A percentile compares a stretch with the other conserved stretches of the same genome.
phyloP scores from a whole-genome alignment of 2,797 vertebrate species.

The Amniataba percoides region DNA sequence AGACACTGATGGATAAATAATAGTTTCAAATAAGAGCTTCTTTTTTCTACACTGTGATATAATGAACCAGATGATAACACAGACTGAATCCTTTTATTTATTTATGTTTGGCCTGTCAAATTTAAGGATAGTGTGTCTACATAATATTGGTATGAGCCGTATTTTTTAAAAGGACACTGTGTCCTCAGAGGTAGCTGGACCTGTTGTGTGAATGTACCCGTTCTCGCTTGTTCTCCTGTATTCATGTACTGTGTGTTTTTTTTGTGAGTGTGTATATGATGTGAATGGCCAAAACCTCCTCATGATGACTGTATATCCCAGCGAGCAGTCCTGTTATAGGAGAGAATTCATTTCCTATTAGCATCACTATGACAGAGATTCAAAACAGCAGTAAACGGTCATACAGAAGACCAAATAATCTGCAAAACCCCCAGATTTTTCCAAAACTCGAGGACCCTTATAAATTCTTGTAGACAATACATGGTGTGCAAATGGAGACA shows the following conservation, averaged over 20 bases:
- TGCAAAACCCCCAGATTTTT: conserved; percentile 40
- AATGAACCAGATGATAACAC: conserved; percentile 1
- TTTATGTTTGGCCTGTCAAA: neutral
- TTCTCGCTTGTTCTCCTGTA: conserved; percentile 2
- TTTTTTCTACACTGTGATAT: neutral
- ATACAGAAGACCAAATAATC: conserved; percentile 52
- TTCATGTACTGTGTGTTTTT: neutral
- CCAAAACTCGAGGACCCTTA: conserved; percentile 41
- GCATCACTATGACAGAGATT: conserved; percentile 59
- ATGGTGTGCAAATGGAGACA: conserved; percentile 13
- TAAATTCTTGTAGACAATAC: conserved; percentile 39
- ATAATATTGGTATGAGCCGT: neutral
- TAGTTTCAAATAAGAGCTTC: neutral
- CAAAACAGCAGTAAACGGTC: conserved; percentile 48
- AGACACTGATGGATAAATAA: neutral
- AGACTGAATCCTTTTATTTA: conserved; percentile 9
- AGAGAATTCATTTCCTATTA: conserved; percentile 46
- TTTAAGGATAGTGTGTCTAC: neutral
- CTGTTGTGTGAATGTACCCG: conserved; percentile 4
- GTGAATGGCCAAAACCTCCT: conserved; percentile 30
- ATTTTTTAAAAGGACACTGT: conserved; percentile 11
- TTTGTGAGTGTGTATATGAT: neutral
- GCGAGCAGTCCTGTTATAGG: conserved; percentile 50
- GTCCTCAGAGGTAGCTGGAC: conserved; percentile 7
- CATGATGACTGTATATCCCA: conserved; percentile 58